Evolutionary conservation across 1,140 invertebrate genomes (phyloP).

Genomic region (Sminthurides bifidus): DNA sequence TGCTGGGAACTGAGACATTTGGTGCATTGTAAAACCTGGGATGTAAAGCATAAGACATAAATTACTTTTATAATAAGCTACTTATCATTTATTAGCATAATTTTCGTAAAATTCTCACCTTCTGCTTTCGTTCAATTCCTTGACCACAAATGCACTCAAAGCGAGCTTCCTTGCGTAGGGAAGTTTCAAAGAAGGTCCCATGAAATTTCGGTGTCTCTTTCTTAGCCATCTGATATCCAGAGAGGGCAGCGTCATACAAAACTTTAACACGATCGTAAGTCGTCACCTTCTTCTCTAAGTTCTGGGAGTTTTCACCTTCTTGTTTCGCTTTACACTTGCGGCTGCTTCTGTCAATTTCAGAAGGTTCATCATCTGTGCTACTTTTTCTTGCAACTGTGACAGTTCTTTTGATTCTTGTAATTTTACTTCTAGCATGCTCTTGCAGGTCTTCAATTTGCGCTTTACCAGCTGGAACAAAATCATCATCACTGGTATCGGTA

Average conservation of each 20-base stretch:
- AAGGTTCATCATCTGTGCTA: not conserved
- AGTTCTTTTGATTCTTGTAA: not conserved
- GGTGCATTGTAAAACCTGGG: slow-evolving; percentile 39
- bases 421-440: not conserved
- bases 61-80: too few relatives aligned
- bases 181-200: slow-evolving; percentile 33
- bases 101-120: slow-evolving; percentile 33
- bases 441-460: not conserved
- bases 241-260: slow-evolving; percentile 11
- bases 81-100: too few relatives aligned
- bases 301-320: not conserved
- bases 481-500: not conserved
- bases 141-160: slow-evolving; percentile 33
- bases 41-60: not conserved
- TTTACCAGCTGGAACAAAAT: not conserved
- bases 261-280: slow-evolving; percentile 9
- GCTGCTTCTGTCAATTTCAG: not conserved
- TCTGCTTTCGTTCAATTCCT: not conserved
- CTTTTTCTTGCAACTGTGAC: not conserved
- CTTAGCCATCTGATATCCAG: not conserved
- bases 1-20: slow-evolving; percentile 49
- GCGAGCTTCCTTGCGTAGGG: slow-evolving; percentile 29
- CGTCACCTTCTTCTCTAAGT: not conserved
- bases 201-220: slow-evolving; percentile 9
- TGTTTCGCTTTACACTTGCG: not conserved